These are phyloP conservation scores for Copsychus sechellarum DNA, from an alignment of 2,113 vertebrate species.

Conservation along the genomic window DNA sequence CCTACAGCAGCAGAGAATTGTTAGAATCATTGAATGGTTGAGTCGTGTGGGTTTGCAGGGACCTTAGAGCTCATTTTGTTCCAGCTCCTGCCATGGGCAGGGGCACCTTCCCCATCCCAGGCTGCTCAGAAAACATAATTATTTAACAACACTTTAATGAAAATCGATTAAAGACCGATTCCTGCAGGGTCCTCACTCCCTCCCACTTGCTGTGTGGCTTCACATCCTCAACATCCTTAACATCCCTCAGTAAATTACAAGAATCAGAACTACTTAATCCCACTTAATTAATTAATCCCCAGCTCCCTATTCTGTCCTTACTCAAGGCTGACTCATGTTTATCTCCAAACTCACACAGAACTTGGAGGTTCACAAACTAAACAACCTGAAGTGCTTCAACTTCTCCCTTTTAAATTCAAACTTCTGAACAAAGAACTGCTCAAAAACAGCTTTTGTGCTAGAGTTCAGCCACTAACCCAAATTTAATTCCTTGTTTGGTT, in stretches of 20 bases:
- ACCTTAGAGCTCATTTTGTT: background rate
- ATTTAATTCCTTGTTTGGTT: background rate
- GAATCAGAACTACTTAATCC: background rate
- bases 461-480: background rate
- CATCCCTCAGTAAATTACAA: background rate
- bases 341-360: background rate
- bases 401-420: background rate
- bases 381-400: background rate
- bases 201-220: background rate
- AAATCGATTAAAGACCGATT: rapidly evolving
- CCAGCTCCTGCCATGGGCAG: background rate
- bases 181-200: background rate
- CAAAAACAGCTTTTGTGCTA: background rate
- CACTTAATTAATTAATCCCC: background rate
- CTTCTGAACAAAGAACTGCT: background rate
- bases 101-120: background rate
- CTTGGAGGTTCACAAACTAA: rapidly evolving
- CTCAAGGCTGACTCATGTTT: background rate
- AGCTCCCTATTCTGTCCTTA: rapidly evolving
- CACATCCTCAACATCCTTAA: background rate
- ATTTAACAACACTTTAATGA: background rate
- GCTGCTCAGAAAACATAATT: background rate
- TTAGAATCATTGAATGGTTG: rapidly evolving
- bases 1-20: background rate
- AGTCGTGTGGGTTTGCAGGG: background rate